Evolutionary conservation across 2,888 invertebrate genomes (phyloP).

Genomic region (Thera obeliscata): DNA sequence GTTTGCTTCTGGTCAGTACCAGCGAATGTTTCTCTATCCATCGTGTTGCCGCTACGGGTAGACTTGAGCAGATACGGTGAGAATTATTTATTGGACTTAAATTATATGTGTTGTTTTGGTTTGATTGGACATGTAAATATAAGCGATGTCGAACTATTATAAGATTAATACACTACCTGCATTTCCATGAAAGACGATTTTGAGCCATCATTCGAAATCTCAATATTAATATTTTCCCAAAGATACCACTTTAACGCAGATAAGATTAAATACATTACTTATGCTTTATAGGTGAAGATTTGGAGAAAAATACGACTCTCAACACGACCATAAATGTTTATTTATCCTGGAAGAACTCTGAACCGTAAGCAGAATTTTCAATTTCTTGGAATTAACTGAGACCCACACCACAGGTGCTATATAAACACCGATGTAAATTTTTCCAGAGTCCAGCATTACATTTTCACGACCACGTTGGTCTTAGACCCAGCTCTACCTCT

Average conservation of each 20-base stretch:
- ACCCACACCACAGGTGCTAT: not conserved
- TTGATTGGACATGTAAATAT: not conserved
- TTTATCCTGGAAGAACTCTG: slow-evolving; percentile 42
- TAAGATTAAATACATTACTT: too few species aligned
- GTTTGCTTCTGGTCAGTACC: slow-evolving; percentile 58
- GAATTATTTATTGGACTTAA: slow-evolving; percentile 23
- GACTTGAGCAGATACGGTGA: slow-evolving; percentile 62
- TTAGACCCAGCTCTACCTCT: slow-evolving; percentile 61
- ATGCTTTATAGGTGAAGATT: slow-evolving; percentile 52
- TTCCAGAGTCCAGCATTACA: slow-evolving; percentile 15
- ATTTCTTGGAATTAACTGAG: too few species aligned
- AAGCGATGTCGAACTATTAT: not conserved
- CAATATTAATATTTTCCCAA: too few species aligned
- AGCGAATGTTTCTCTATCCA: slow-evolving; percentile 58
- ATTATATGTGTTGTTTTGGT: not conserved
- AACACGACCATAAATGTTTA: slow-evolving; percentile 56
- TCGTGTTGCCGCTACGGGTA: slow-evolving; percentile 57
- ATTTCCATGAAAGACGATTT: too few species aligned
- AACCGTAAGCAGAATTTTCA: slow-evolving; percentile 46
- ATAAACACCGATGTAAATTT: not conserved
- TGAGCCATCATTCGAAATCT: too few species aligned
- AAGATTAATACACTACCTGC: not conserved
- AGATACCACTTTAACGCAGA: too few species aligned
- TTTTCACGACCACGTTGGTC: slow-evolving; percentile 53
- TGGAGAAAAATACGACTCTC: slow-evolving; percentile 49